A percentile compares a stretch with the other conserved stretches of the same genome.
phyloP scores from a whole-genome alignment of 1,140 invertebrate genomes.

The Drosophila busckii region DNA sequence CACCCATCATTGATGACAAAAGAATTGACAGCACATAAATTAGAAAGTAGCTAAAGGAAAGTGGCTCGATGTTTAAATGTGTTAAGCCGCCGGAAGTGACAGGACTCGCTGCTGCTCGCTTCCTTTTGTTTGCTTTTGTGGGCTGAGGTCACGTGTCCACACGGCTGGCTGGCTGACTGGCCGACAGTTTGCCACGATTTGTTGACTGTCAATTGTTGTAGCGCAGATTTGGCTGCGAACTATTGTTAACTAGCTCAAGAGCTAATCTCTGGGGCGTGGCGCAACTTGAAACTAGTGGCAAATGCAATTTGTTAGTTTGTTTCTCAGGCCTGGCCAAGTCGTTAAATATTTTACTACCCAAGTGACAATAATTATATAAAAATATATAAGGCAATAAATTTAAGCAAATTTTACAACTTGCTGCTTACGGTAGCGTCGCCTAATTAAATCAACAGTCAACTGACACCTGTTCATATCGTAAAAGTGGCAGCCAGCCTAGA shows the following conservation, averaged over 20 bases:
- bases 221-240: slow-evolving; percentile 32
- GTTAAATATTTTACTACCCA: slow-evolving; percentile 48
- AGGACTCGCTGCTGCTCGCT: slow-evolving; percentile 30
- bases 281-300: no score
- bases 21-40: slow-evolving; percentile 68
- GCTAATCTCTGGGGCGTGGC: no score
- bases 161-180: slow-evolving; percentile 49
- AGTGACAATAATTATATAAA: slow-evolving; percentile 41
- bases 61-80: slow-evolving; percentile 51
- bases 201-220: slow-evolving; percentile 36
- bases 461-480: slow-evolving; percentile 29
- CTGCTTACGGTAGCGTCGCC: slow-evolving; percentile 28
- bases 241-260: no score
- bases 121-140: slow-evolving; percentile 16
- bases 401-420: slow-evolving; percentile 38
- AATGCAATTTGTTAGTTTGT: no score
- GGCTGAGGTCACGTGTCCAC: slow-evolving; percentile 53
- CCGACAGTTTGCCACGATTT: slow-evolving; percentile 53
- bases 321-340: no score
- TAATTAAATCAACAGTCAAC: slow-evolving; percentile 53
- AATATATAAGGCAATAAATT: slow-evolving; percentile 35
- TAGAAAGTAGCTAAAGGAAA: slow-evolving; percentile 46
- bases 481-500: slow-evolving; percentile 55
- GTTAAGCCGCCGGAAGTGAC: slow-evolving; percentile 66
- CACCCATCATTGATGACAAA: slow-evolving; percentile 44